Evolutionary conservation across 2,113 vertebrate species (phyloP), one percentile per base, ranked within the genome.

Genomic region (Syrmaticus mikado): DNA sequence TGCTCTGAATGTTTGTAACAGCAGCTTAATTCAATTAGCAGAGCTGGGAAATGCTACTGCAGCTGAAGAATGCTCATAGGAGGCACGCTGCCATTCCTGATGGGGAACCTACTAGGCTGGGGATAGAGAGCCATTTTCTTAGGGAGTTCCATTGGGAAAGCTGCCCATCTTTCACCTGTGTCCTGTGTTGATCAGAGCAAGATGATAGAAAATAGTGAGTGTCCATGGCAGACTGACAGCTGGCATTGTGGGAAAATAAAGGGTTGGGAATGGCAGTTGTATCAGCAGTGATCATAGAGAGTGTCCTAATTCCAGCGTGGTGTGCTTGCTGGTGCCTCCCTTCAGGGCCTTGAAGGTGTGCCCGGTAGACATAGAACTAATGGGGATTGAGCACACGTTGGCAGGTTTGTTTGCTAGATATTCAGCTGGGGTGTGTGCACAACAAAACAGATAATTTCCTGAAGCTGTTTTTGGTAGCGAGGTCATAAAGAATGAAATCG

Each of bases 391-490:
- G 36, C 6, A 11, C 46, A 16, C 0, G 0, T 4, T 34, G 43
- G 45, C 57, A 48, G 62, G 36, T n/a, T 0, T 55, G 7, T 55
- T 14, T 75, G 48, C 24, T 40, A 40, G 52, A 40, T n/a, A 50
- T 38, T 74, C 28, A 11, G 24, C 27, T 79, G 61, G 1, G 79
- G n/a, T 73, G 85, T 38, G 28, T 71, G 68, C 36, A 66, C 1
- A 1, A 67, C 14, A 48, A 71, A 94, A 70, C 2, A 84, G 85
- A 21, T 64, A 14, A 93, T 78, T 81, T 90, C 46, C 57, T 86
- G 90, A 75, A 87, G 25, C 60, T 78, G 60, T 67, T 85, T 64
- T 82, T 74, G 86, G 79, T 52, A 32, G 24, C 65, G 81, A 87
- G 38, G 40, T 50, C 48, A 38, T 77, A 68, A 81, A 82, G 86